A percentile compares a stretch with the other conserved stretches of the same genome.
Evolutionary conservation across 2,797 vertebrate genomes (phyloP).

Genomic region (Sus cebifrons): DNA sequence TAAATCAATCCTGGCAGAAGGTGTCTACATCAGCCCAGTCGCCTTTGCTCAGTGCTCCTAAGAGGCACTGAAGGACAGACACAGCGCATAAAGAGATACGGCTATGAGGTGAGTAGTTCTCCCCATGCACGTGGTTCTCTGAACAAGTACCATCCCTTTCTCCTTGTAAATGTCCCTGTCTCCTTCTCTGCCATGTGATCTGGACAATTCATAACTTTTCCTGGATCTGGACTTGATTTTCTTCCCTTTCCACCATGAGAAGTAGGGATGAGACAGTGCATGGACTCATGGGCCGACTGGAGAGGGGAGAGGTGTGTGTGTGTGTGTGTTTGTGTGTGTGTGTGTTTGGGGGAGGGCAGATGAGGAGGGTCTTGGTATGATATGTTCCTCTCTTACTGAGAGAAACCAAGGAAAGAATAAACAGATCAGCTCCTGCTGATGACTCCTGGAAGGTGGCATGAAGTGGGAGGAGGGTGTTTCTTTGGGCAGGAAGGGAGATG

Average conservation of each 20-base stretch:
- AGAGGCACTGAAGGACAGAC: neutral
- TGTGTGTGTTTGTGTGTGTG: neutral
- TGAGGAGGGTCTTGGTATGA: neutral
- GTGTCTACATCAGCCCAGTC: neutral
- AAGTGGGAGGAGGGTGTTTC: neutral
- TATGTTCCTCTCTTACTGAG: neutral
- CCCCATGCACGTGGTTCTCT: neutral
- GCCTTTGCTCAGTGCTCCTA: constrained; percentile 69
- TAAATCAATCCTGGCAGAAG: constrained; percentile 73
- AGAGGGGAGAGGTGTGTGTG: neutral
- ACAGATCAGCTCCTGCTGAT: neutral
- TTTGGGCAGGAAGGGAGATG: neutral
- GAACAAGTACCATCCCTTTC: neutral
- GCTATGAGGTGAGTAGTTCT: constrained; percentile 69
- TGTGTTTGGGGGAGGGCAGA: neutral
- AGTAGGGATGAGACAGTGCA: neutral
- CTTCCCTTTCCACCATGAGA: neutral
- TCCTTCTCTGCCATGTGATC: neutral
- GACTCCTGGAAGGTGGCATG: neutral
- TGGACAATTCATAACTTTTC: neutral
- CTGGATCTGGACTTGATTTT: neutral
- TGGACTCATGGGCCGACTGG: neutral
- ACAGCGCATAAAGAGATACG: neutral
- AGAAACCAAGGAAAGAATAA: neutral
- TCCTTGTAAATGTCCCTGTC: neutral